Evolutionary conservation across 2,797 vertebrate genomes (phyloP), one percentile per base, ranked within the genome.

Genomic region (Urosaurus nigricauda): DNA sequence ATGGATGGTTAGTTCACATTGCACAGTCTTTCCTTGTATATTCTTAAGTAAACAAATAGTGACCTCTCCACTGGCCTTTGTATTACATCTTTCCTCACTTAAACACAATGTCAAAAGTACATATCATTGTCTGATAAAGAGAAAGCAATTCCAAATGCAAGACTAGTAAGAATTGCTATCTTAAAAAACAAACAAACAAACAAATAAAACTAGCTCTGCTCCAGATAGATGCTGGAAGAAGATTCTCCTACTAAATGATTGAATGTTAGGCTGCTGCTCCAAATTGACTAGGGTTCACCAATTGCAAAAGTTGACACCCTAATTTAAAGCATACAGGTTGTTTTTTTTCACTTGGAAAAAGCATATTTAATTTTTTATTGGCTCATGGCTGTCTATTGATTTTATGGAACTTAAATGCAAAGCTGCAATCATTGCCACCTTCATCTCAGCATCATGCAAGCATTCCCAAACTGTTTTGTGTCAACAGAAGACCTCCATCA

Each of bases 401-500:
- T 89, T 88, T 80, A 88, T 92, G 92, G 88, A 90, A 94, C 74
- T 79, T 88, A 86, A 37, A 84, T 93, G 87, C 77, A 93, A 79
- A 90, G n/a, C 78, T 89, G 58, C 87, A 68, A 13, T 68, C 65
- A 68, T 68, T 90, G 26, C 92, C 90, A 94, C 91, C 92, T 3
- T 21, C 19, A 91, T 93, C 91, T 92, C 87, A 32, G 32, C 65
- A 32, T 68, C 29, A 68, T 68, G 29, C 88, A 90, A 93, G 53
- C 8, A 70, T 88, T 77, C 86, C 35, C 13, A 92, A 53, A 16
- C 47, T 65, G 79, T 43, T 58, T 87, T 94, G 65, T 0, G 4
- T 89, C 92, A 94, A 91, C 75, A 90, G 92, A 87, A 92, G 91
- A 89, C 94, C 92, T 94, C 83, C 87, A 93, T 93, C 87, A 88